These are phyloP conservation scores for Sander lucioperca DNA, from an alignment of 2,113 vertebrate genomes.

Conservation along the genomic window DNA sequence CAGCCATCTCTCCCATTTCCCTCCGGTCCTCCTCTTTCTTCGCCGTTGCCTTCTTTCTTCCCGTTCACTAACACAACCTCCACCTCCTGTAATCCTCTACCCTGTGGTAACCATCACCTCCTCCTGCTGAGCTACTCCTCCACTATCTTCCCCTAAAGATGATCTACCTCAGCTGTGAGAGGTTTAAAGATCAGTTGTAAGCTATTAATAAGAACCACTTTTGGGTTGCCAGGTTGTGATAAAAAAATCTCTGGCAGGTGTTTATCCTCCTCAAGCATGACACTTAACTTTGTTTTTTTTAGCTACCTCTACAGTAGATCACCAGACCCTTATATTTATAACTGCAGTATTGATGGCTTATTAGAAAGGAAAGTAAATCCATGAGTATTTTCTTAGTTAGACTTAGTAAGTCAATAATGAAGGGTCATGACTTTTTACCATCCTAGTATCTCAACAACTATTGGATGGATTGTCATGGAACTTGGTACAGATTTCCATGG, in stretches of 20 bases:
- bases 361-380: background rate
- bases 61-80: slow-evolving; percentile 31
- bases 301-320: background rate
- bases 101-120: slow-evolving; percentile 22
- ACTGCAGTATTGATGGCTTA: background rate
- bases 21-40: slow-evolving; percentile 34
- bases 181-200: slow-evolving; percentile 9
- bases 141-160: slow-evolving; percentile 4
- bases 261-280: background rate
- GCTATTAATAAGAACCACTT: background rate
- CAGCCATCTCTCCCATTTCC: slow-evolving; percentile 54
- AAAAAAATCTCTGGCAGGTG: background rate
- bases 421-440: background rate
- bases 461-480: background rate
- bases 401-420: background rate
- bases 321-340: background rate
- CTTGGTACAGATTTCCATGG: background rate
- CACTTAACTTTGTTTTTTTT: background rate
- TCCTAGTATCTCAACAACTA: background rate
- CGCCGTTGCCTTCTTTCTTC: slow-evolving; percentile 26
- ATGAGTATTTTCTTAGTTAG: background rate
- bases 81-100: slow-evolving; percentile 20
- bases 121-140: slow-evolving; percentile 31
- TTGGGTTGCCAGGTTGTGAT: background rate
- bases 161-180: slow-evolving; percentile 37